Base-by-base conservation (phyloP, 37 sponge, comb jelly and placozoan species). In the Halisarca cf. caerulea region DNA sequence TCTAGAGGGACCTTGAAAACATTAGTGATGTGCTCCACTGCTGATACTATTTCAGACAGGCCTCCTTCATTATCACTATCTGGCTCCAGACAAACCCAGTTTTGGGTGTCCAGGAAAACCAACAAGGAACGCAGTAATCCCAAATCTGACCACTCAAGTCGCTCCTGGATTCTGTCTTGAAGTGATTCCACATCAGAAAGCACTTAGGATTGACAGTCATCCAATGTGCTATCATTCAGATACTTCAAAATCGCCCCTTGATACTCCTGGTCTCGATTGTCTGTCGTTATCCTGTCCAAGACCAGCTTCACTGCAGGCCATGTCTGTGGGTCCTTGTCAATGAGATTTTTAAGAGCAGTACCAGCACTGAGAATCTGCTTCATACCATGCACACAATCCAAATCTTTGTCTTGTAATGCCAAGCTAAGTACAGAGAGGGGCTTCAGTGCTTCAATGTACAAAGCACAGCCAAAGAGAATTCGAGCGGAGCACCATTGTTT, bases 401-500 rank as follows among this genome's bases (percentile, higher is more conserved):
- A 9, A 2, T 86, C 81, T 33, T 82, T 82, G 3, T 7, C 36
- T 61, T 86, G 87, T 54, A 86, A 39, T 11, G 15, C 9, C 71
- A 83, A 83, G 18, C 81, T 83, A 86, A 64, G 83, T 24, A 72
- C 66, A 1, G 83, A 4, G 70, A 82, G 83, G 32, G 88, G 88
- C 33, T 9, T 75, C 72, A 91, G 55, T 32, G 84, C 81, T 44
- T 89, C 82, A 61, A 92, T 62, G 79, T 83, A 90, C 57, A 35
- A 15, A 80, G 59, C 93, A 83, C 90, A 92, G 15, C 93, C 90
- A 20, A 92, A 54, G 18, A 92, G 47, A 54, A 86, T 89, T 44
- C 86, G 89, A 24, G 87, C 90, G 6, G 89, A 53, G 38, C 51
- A 21, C 88, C 89, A 88, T 44, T 88, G 58, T 8, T 24, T 81